phyloP scores from a whole-genome alignment of 64 coral and sea anemone species.

The Anthopleura sola region DNA sequence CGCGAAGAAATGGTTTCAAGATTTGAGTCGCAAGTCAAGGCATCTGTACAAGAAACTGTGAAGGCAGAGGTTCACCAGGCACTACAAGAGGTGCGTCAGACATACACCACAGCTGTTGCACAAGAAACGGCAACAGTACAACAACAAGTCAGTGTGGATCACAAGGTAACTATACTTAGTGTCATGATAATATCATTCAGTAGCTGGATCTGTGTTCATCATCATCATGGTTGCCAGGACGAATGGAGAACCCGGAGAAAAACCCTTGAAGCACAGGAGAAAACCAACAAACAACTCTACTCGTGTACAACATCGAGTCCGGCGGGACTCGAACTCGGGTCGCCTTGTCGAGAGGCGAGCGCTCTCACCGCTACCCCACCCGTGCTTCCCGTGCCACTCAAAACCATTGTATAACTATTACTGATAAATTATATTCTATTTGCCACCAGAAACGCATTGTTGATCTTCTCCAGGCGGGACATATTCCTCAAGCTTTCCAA shows the following conservation, averaged over 20 bases:
- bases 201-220: too few species aligned
- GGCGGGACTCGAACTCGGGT: too few species aligned
- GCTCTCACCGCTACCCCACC: too few species aligned
- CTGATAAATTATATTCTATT: not conserved
- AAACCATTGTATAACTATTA: not conserved
- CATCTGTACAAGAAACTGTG: constrained; percentile 53
- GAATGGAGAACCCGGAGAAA: too few species aligned
- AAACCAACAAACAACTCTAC: too few species aligned
- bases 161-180: not conserved
- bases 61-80: constrained; percentile 53
- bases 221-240: too few species aligned
- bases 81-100: constrained; percentile 40
- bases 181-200: not conserved
- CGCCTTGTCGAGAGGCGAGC: too few species aligned
- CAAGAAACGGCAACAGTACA: not conserved
- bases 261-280: too few species aligned
- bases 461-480: constrained; percentile 14
- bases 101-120: not conserved
- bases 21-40: constrained; percentile 46
- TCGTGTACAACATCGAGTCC: too few species aligned
- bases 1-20: constrained; percentile 44
- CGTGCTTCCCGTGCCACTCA: too few species aligned
- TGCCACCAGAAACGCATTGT: constrained; percentile 44
- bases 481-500: constrained; percentile 62
- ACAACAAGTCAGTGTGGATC: not conserved